phyloP scores from a whole-genome alignment of 2,888 invertebrate species.

The Chouioia cunea region DNA sequence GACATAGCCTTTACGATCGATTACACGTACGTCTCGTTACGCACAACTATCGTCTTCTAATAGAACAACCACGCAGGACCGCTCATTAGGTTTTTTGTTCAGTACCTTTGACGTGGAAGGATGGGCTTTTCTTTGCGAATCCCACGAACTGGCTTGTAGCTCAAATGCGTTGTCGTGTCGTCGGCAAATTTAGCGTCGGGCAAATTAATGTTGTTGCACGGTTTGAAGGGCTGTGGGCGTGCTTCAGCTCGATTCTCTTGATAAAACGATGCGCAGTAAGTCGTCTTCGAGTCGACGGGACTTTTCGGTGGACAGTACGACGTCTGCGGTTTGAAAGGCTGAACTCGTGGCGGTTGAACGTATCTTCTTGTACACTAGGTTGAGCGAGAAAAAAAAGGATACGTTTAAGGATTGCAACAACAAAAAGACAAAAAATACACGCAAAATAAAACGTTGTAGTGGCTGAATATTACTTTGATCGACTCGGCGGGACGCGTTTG shows the following conservation, averaged over 20 bases:
- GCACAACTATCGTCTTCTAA: conserved; percentile 8
- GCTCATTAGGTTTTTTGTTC: not conserved
- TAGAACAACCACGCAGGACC: not conserved
- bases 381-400: not conserved
- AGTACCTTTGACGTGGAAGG: conserved; percentile 59
- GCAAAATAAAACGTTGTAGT: not conserved
- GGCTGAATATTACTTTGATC: conserved; percentile 28
- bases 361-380: conserved; percentile 57
- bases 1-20: conserved; percentile 53
- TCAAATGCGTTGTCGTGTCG: conserved; percentile 60
- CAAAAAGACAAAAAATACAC: not conserved
- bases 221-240: conserved; percentile 55
- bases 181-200: conserved; percentile 56
- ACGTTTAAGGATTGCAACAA: conserved; percentile 1
- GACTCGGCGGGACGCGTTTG: conserved; percentile 1
- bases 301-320: conserved; percentile 57
- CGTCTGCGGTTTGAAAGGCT: conserved; percentile 59
- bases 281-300: conserved; percentile 58
- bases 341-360: conserved; percentile 61
- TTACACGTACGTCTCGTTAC: too few relatives aligned
- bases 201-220: conserved; percentile 52
- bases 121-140: conserved; percentile 58
- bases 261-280: conserved; percentile 61
- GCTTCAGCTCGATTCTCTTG: conserved; percentile 45
- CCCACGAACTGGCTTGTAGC: conserved; percentile 58